Evolutionary conservation across 2,113 vertebrate genomes (phyloP).

Genomic region (Macquaria australasica): DNA sequence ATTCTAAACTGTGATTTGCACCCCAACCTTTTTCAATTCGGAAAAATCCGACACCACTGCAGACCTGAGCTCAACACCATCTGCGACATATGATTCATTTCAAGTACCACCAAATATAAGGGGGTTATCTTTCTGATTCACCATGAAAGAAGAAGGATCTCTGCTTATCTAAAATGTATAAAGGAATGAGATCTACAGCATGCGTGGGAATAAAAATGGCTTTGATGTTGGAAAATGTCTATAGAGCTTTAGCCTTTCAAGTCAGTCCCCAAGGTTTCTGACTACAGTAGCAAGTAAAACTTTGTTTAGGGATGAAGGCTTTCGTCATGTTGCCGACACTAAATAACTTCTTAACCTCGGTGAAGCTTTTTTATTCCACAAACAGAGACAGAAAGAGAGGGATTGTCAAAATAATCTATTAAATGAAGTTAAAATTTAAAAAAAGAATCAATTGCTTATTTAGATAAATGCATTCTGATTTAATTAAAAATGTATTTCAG

Average conservation of each 20-base stretch:
- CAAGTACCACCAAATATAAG: constrained; percentile 42
- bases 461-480: constrained; percentile 36
- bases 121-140: constrained; percentile 63
- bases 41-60: constrained; percentile 14
- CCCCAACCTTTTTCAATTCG: constrained; percentile 28
- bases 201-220: constrained; percentile 69
- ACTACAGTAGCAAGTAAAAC: constrained; percentile 51
- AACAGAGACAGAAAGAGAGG: background rate
- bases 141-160: constrained; percentile 64
- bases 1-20: constrained; percentile 50
- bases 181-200: constrained; percentile 67
- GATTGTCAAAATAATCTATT: constrained; percentile 10
- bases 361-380: constrained; percentile 15
- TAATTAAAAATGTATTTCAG: constrained; percentile 44
- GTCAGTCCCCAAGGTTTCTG: constrained; percentile 68
- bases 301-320: constrained; percentile 63
- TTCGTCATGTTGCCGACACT: constrained; percentile 43
- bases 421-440: constrained; percentile 25
- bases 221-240: constrained; percentile 74
- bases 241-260: constrained; percentile 74
- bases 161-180: constrained; percentile 76
- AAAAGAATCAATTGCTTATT: constrained; percentile 21
- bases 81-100: constrained; percentile 56
- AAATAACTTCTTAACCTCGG: constrained; percentile 25
- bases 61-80: constrained; percentile 42